phyloP scores from a whole-genome alignment of 2,113 vertebrate genomes.

The Eublepharis macularius region DNA sequence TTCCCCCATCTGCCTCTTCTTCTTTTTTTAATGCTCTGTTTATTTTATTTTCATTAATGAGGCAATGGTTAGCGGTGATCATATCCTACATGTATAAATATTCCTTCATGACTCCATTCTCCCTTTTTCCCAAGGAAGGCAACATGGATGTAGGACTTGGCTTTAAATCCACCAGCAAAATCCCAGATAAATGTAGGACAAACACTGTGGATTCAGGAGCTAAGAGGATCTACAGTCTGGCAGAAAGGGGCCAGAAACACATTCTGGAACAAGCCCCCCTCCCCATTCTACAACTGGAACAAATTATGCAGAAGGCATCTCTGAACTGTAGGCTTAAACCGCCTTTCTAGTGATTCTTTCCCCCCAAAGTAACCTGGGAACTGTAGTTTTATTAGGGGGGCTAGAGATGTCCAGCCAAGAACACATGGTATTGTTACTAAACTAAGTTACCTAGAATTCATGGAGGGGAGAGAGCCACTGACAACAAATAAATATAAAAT shows the following conservation, averaged over 20 bases:
- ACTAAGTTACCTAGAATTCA: background rate
- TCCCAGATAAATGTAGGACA: background rate
- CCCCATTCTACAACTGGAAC: background rate
- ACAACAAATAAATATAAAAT: background rate
- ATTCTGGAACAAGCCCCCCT: background rate
- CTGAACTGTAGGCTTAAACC: background rate
- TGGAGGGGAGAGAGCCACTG: background rate
- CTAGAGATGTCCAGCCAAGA: background rate
- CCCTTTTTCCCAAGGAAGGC: background rate
- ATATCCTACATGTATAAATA: background rate
- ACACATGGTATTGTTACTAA: background rate
- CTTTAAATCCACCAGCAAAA: background rate
- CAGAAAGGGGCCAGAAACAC: background rate
- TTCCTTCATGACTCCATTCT: too few species aligned
- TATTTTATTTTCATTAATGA: slow-evolving; percentile 44
- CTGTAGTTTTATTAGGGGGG: background rate
- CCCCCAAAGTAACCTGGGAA: background rate
- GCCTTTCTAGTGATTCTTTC: background rate
- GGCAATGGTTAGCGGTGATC: background rate
- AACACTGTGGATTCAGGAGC: background rate
- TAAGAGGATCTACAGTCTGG: background rate
- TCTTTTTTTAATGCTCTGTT: slow-evolving; percentile 40
- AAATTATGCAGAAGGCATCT: background rate
- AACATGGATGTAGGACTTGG: background rate
- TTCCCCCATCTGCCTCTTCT: slow-evolving; percentile 18